A percentile compares a stretch with the other conserved stretches of the same genome.
Conservation (phyloP, 1,140 invertebrate genomes). For the Dendroctonus ponderosae region DNA sequence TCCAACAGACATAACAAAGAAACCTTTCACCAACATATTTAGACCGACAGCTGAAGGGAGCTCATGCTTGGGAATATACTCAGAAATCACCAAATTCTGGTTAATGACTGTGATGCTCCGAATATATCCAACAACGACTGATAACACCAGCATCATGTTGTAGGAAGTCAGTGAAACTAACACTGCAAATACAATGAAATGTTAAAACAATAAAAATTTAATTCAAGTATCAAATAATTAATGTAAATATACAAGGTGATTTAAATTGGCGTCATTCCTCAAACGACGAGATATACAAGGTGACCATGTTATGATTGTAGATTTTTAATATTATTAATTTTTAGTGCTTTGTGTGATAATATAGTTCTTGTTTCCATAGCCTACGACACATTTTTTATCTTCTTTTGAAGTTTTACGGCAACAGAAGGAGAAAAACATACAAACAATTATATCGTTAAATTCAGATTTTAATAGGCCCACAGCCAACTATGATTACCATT, state of each 20-base stretch:
- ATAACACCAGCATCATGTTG: conserved; percentile 50
- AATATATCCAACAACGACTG: conserved; percentile 61
- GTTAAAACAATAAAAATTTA: not conserved
- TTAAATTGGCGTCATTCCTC: no score
- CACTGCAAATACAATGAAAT: conserved; percentile 42
- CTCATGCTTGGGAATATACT: conserved; percentile 59
- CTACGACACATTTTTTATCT: no score
- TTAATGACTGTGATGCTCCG: conserved; percentile 67
- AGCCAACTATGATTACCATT: no score
- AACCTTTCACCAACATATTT: conserved; percentile 71
- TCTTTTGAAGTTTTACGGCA: no score
- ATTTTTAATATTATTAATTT: no score
- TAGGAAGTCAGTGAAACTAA: conserved; percentile 55
- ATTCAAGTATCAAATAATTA: not conserved
- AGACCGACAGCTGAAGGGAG: conserved; percentile 68
- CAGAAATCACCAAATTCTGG: conserved; percentile 68
- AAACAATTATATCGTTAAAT: no score
- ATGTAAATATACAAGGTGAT: not conserved
- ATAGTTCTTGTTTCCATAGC: no score
- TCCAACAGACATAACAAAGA: conserved; percentile 64
- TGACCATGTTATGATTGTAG: no score
- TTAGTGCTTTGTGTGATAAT: no score
- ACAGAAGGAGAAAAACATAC: no score
- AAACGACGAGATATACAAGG: no score
- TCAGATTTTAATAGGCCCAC: no score